phyloP scores from a whole-genome alignment of 2,113 vertebrate genomes.

The Suncus etruscus region DNA sequence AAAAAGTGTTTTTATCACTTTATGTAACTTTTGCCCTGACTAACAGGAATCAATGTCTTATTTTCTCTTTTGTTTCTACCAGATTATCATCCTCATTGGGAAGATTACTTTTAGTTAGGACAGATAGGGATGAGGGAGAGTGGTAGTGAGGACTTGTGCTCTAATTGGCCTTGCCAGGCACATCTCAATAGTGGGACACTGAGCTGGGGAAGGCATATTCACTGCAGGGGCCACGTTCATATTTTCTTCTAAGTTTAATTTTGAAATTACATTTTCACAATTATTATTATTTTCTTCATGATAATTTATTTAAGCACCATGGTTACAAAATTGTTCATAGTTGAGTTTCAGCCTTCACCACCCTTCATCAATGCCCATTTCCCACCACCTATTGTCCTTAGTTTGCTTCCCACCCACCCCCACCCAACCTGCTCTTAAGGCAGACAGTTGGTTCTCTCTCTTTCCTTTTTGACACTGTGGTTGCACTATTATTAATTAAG shows the following conservation, averaged over 20 bases:
- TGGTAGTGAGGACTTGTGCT: not conserved
- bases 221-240: constrained; percentile 17
- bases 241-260: constrained; percentile 48
- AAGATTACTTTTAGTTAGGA: not conserved
- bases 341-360: too few species aligned
- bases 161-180: not conserved
- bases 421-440: too few species aligned
- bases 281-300: not conserved
- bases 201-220: not conserved
- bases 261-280: not conserved
- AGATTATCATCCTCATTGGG: not conserved
- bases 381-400: too few species aligned
- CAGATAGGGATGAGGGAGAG: not conserved
- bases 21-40: not conserved
- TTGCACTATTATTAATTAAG: too few species aligned
- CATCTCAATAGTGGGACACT: not conserved
- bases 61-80: not conserved
- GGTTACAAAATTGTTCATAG: too few species aligned
- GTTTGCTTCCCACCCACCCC: too few species aligned
- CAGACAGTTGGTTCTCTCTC: too few species aligned
- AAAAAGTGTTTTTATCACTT: not conserved
- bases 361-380: too few species aligned
- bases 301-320: too few species aligned
- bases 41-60: not conserved
- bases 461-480: too few species aligned